Base-by-base conservation (phyloP, 2,888 invertebrate species). In the Chrysina gloriosa region DNA sequence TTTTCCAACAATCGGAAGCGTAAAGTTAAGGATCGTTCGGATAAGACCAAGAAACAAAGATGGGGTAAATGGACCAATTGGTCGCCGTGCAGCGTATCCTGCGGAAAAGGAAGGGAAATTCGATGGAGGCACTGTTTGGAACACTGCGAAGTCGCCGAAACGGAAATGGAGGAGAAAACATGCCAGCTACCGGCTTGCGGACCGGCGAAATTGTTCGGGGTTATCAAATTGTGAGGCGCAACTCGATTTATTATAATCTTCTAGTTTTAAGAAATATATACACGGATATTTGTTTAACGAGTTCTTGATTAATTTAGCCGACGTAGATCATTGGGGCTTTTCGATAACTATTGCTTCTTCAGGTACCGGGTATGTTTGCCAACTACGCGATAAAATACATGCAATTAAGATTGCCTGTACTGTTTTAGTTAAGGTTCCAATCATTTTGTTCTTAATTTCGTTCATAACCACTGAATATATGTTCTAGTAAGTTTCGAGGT, bases 61-160 rank as follows among this genome's bases (percentile, higher is more conserved):
- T 86, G 85, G 85, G 82, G 80, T 27, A 77, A 80, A 36, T 90
- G 89, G 89, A 85, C 85, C 2, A 77, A 83, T 11, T 90, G 89
- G 88, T 85, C 87, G n/a, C 81, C 85, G n/a, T 90, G 89, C 77
- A 86, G 87, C 67, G 89, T 88, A 0, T 86, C 85, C 25, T 90
- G 90, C 75, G 90, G 89, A 0, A 86, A 85, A 74, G 90, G 90
- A 2, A 79, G 87, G 19, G 81, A 87, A 72, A 86, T 86, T 71
- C 80, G 89, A 23, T 87, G 86, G 82, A 80, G 89, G 21, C 83
- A 85, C 67, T 88, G 88, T 75, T 68, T 82, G 67, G 77, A 76
- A 27, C 80, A 82, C 66, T 85, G 85, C 69, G 73, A 77, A 4
- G 79, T 76, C 2, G 81, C 83, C 3, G 85, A 85, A 71, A 84